Percentiles rank a stretch among this genome's conserved stretches.
phyloP scores from a whole-genome alignment of 2,797 vertebrate species.

The Bovichtus variegatus region DNA sequence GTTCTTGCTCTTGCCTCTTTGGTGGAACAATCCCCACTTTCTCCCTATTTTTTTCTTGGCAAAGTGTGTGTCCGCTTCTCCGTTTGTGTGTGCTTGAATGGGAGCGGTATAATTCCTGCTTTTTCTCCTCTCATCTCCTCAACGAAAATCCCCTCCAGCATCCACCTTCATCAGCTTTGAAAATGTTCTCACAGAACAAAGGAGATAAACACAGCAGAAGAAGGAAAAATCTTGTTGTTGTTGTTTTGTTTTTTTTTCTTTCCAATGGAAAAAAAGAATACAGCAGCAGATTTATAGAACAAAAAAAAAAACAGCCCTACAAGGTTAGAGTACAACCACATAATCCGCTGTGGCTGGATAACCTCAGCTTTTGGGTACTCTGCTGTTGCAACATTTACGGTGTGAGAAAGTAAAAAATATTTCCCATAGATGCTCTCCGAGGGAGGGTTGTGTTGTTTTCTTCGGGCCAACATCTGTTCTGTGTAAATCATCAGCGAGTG shows the following conservation, averaged over 20 bases:
- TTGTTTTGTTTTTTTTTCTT: no score
- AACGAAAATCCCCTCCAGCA: conserved; percentile 60
- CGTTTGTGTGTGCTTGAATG: conserved; percentile 10
- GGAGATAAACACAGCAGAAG: conserved; percentile 51
- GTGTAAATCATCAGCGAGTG: conserved; percentile 50
- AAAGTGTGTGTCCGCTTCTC: conserved; percentile 41
- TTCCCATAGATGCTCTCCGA: not conserved
- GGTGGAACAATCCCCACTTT: conserved; percentile 40
- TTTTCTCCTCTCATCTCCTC: conserved; percentile 55
- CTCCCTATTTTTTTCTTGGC: conserved; percentile 24
- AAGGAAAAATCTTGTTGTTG: no score
- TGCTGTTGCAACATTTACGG: conserved; percentile 8
- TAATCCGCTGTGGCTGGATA: conserved; percentile 32
- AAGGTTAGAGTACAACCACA: conserved; percentile 26
- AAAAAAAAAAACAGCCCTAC: conserved; percentile 27
- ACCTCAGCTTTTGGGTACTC: conserved; percentile 19
- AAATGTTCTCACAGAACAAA: conserved; percentile 63
- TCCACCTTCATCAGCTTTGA: conserved; percentile 67
- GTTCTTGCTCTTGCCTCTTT: conserved; percentile 58
- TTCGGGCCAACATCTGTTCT: conserved; percentile 59
- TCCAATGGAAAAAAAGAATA: conserved; percentile 6
- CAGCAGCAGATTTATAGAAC: conserved; percentile 32
- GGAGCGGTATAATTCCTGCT: conserved; percentile 18
- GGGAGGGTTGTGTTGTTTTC: conserved; percentile 34
- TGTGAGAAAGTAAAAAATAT: conserved; percentile 18